Percentiles rank a stretch among this genome's conserved stretches.
Evolutionary conservation across 2,797 vertebrate species (phyloP).

Genomic region (Tenualosa thibaudeaui): DNA sequence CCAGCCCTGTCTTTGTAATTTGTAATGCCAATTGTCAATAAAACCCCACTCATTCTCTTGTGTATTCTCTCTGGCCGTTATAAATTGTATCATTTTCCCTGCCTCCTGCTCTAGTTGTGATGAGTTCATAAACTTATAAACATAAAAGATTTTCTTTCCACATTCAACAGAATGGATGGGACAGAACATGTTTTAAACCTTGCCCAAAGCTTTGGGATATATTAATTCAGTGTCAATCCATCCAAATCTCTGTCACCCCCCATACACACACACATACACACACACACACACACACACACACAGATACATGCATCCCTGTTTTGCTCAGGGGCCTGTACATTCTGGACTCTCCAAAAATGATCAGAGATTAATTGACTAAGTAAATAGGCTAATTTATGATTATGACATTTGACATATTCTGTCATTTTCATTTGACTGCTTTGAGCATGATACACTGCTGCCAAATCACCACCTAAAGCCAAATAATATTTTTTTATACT

Average conservation of each 20-base stretch:
- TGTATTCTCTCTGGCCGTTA: conserved; percentile 44
- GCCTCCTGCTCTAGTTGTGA: not conserved
- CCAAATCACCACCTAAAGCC: not conserved
- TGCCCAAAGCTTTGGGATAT: not conserved
- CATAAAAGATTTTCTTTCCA: not conserved
- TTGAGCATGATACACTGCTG: not conserved
- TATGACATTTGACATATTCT: not conserved
- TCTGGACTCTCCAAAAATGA: not conserved
- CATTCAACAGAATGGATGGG: not conserved
- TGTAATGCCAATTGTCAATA: conserved; percentile 27
- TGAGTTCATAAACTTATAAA: not conserved
- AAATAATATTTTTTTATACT: not conserved
- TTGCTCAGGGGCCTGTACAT: not conserved
- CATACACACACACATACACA: not conserved
- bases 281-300: conserved; percentile 18
- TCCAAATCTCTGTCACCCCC: not conserved
- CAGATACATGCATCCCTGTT: not conserved
- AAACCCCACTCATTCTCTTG: conserved; percentile 33
- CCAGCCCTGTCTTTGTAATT: conserved; percentile 2
- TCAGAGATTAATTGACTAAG: not conserved
- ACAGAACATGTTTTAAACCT: not conserved
- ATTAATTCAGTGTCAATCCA: not conserved
- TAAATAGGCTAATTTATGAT: not conserved
- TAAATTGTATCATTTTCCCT: conserved; percentile 29
- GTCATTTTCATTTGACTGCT: conserved; percentile 1